Base-by-base conservation (phyloP, 2,113 vertebrate genomes). In the Rousettus leschenaultii region DNA sequence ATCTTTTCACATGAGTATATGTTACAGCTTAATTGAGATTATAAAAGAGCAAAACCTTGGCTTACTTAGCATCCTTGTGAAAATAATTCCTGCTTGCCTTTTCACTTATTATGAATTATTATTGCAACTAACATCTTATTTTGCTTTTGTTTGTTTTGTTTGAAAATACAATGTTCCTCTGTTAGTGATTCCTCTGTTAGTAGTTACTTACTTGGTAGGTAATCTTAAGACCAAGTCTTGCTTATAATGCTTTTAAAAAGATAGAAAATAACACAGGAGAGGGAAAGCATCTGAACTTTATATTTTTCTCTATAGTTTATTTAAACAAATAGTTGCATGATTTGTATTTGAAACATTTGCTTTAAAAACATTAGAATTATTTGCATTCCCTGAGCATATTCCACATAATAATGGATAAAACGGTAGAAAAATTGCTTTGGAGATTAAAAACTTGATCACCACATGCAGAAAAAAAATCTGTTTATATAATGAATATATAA, bases 41-140 rank as follows among this genome's bases (percentile, higher is more conserved):
- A 7, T 82, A 78, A 97, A 95, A 90, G 65, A 92, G 40, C 71
- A 94, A 95, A 87, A 70, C 55, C 16, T 22, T 53, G 45, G 15
- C 28, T 78, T 82, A 65, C 48, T 84, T 90, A 79, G 70, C 65
- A 86, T 90, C 73, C 59, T 90, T 51, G 35, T 66, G 70, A 92
- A 96, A 97, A 61, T 88, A 94, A 96, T 73, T 89, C 19, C 55
- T 61, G 53, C 73, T 80, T 73, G 57, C 16, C 75, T 82, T 84
- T 97, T 89, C 33, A 85, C 19, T 82, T 95, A n/a, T 30, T 59
- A 85, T 68, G 71, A 95, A 88, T 96, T 92, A 95, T 88, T 78
- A 82, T 7, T 22, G 59, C 13, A 51, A 26, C n/a, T 89, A 48
- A 6, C 43, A 75, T 85, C 75, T 70, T 86, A 5, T 28, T 51